phyloP scores from a whole-genome alignment of 1,140 invertebrate genomes.

The Heliconius congener region DNA sequence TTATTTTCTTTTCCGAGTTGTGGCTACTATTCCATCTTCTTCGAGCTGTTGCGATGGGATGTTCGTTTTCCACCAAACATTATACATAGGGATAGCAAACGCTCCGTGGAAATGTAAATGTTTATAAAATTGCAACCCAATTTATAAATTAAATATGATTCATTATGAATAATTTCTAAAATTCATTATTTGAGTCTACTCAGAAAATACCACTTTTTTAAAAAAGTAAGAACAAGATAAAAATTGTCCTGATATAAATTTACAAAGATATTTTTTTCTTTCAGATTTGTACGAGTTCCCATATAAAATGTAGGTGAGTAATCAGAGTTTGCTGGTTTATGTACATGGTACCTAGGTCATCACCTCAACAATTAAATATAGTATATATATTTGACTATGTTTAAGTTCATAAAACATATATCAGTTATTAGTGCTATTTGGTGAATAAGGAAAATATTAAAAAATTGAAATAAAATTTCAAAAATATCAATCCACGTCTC shows the following conservation, averaged over 20 bases:
- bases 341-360: too few species aligned
- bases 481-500: neutral
- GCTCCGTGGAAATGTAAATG: slow-evolving; percentile 18
- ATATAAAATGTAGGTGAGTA: slow-evolving; percentile 57
- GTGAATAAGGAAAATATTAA: too few species aligned
- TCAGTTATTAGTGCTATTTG: too few species aligned
- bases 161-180: neutral
- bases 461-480: neutral
- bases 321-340: neutral
- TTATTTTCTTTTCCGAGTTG: slow-evolving; percentile 21
- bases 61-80: slow-evolving; percentile 16
- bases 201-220: too few species aligned
- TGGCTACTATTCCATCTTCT: slow-evolving; percentile 14
- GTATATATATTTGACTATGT: too few species aligned
- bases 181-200: neutral
- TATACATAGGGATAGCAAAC: neutral
- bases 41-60: slow-evolving; percentile 4
- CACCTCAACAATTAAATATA: too few species aligned
- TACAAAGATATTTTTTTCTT: slow-evolving; percentile 23
- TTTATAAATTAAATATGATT: neutral
- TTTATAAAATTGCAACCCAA: neutral
- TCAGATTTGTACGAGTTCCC: slow-evolving; percentile 40
- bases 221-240: too few species aligned
- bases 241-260: too few species aligned
- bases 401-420: too few species aligned